Evolutionary conservation across 30 jellyfish, hydroid and myxozoan species (phyloP).

Genomic region (Catostylus mosaicus): DNA sequence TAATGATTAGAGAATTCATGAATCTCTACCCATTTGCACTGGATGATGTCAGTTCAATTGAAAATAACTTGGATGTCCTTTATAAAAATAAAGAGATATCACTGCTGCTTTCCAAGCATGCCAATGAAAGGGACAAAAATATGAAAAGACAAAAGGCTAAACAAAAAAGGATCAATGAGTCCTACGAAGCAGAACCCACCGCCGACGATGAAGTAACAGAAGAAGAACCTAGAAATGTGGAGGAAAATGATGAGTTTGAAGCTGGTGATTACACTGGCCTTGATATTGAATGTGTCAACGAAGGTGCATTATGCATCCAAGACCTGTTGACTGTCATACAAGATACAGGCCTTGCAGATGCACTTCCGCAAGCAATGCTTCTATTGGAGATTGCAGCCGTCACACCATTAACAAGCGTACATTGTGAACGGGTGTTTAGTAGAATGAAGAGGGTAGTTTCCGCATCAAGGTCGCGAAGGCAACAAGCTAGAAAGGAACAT

Average conservation of each 20-base stretch:
- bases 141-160: background rate
- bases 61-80: too few relatives aligned
- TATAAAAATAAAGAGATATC: background rate
- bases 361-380: constrained; percentile 38
- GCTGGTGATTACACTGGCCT: background rate
- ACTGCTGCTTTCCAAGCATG: too few relatives aligned
- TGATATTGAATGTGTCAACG: background rate
- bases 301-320: background rate
- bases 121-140: too few relatives aligned
- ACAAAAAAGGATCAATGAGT: constrained; percentile 1
- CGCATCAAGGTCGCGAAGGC: constrained; percentile 31
- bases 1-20: background rate
- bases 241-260: constrained; percentile 26
- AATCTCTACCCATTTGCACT: constrained; percentile 36
- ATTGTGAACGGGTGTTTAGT: too few relatives aligned
- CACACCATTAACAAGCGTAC: constrained; percentile 37
- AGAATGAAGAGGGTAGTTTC: constrained; percentile 47
- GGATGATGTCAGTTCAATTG: constrained; percentile 5
- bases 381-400: constrained; percentile 28
- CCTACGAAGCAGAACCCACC: too few relatives aligned
- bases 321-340: background rate
- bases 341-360: constrained; percentile 15
- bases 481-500: constrained; percentile 6
- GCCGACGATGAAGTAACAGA: background rate
- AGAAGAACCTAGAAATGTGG: too few relatives aligned